phyloP scores from a whole-genome alignment of 2,888 invertebrate genomes.

The Melikaiella ostensackeni region DNA sequence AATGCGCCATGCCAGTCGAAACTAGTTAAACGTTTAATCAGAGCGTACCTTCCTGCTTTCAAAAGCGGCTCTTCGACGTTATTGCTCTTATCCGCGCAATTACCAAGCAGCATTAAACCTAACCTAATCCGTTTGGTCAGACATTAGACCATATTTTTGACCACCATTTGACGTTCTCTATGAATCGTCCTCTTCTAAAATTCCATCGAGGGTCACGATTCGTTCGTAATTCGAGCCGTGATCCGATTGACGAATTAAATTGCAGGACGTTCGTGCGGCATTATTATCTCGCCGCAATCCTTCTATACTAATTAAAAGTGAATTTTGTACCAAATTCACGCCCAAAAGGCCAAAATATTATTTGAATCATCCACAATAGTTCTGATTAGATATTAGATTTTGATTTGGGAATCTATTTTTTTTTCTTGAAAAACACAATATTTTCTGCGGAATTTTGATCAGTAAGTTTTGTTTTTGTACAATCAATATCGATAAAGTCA shows the following conservation, averaged over 20 bases:
- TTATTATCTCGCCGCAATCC: too few relatives aligned
- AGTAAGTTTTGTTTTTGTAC: too few relatives aligned
- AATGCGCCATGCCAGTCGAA: slow-evolving; percentile 44
- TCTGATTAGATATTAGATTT: too few relatives aligned
- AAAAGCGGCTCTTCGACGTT: slow-evolving; percentile 35
- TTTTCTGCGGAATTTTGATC: too few relatives aligned
- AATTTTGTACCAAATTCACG: too few relatives aligned
- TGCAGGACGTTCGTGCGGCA: slow-evolving; percentile 46
- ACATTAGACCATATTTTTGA: slow-evolving; percentile 46
- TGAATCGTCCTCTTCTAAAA: slow-evolving; percentile 52
- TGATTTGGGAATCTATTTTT: too few relatives aligned
- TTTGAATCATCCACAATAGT: too few relatives aligned
- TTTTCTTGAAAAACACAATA: too few relatives aligned
- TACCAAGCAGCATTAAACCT: slow-evolving; percentile 27
- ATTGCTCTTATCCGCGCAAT: slow-evolving; percentile 40
- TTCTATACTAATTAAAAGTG: slow-evolving; percentile 27
- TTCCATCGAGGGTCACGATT: slow-evolving; percentile 59
- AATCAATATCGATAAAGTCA: too few relatives aligned
- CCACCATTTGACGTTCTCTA: slow-evolving; percentile 52
- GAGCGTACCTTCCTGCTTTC: slow-evolving; percentile 56
- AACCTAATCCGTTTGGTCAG: background rate
- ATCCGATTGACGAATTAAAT: slow-evolving; percentile 61
- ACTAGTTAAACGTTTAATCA: slow-evolving; percentile 59
- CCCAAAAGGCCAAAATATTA: too few relatives aligned
- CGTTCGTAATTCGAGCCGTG: slow-evolving; percentile 63